Evolutionary conservation across 2,797 vertebrate species (phyloP).

Genomic region (Sebastes miniatus): DNA sequence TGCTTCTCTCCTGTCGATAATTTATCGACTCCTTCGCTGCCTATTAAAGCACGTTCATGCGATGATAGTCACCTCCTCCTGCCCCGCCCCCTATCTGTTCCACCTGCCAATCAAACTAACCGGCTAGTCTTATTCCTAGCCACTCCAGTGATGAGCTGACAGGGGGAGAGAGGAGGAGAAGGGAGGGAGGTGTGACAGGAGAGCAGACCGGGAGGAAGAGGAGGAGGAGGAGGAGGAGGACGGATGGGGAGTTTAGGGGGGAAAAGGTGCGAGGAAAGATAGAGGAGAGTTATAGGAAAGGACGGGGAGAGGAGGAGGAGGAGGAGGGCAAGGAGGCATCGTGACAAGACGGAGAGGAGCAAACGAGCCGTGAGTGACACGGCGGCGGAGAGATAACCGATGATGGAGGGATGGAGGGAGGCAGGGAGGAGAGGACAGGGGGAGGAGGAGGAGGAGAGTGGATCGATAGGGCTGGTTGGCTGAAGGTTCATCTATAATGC

Average conservation of each 20-base stretch:
- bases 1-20: slow-evolving; percentile 25
- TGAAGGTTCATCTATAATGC: slow-evolving; percentile 77
- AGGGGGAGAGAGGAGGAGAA: not conserved
- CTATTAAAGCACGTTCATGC: slow-evolving; percentile 16
- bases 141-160: slow-evolving; percentile 54
- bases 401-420: slow-evolving; percentile 41
- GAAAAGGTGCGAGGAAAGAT: slow-evolving; percentile 60
- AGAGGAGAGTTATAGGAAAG: slow-evolving; percentile 61
- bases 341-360: slow-evolving; percentile 46
- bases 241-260: slow-evolving; percentile 11
- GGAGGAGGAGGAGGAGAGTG: not conserved
- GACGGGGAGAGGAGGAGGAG: slow-evolving; percentile 23
- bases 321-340: slow-evolving; percentile 9
- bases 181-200: not conserved
- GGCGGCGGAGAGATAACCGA: slow-evolving; percentile 34
- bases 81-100: slow-evolving; percentile 31
- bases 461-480: slow-evolving; percentile 59
- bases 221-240: slow-evolving; percentile 1
- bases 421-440: not conserved
- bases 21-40: slow-evolving; percentile 26
- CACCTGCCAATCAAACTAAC: slow-evolving; percentile 66
- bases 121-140: slow-evolving; percentile 31
- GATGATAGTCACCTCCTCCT: slow-evolving; percentile 50
- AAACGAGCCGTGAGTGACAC: slow-evolving; percentile 61
- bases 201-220: not conserved